Percentiles rank a stretch among this genome's conserved stretches.
phyloP scores from a whole-genome alignment of 1,140 invertebrate genomes.

The Orchestia grillus region DNA sequence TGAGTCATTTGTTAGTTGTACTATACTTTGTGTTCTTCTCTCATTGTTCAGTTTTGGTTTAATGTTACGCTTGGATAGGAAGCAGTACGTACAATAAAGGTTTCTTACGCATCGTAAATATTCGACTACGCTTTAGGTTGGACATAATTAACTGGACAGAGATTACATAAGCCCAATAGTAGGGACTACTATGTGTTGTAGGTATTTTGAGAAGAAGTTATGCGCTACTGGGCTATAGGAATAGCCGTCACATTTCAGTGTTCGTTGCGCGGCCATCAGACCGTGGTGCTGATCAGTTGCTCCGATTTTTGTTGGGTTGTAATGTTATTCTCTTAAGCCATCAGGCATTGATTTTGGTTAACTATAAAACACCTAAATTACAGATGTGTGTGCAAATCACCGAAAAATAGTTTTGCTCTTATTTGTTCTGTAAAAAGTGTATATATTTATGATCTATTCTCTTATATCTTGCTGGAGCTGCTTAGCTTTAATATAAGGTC shows the following conservation, averaged over 20 bases:
- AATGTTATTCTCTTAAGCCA: neutral
- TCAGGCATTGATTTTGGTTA: neutral
- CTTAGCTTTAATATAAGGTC: neutral
- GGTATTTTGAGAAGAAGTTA: too few species aligned
- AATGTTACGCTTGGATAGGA: too few species aligned
- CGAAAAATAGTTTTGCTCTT: neutral
- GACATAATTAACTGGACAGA: too few species aligned
- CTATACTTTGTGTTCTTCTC: neutral
- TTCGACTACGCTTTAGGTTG: too few species aligned
- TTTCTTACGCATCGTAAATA: too few species aligned
- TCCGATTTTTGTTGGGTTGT: neutral
- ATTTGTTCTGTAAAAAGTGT: neutral
- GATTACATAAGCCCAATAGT: too few species aligned
- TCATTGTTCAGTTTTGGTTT: neutral
- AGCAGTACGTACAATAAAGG: too few species aligned
- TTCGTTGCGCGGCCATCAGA: neutral
- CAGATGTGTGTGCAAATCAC: neutral
- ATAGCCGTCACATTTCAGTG: too few species aligned
- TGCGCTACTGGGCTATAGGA: too few species aligned
- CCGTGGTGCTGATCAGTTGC: neutral
- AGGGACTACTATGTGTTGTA: too few species aligned
- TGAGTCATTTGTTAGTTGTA: neutral
- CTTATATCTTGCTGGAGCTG: neutral
- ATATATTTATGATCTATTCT: neutral
- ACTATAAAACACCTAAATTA: neutral